These are phyloP conservation scores for Watsonalla cultraria DNA, from an alignment of 2,888 invertebrate species.

Conservation along the genomic window DNA sequence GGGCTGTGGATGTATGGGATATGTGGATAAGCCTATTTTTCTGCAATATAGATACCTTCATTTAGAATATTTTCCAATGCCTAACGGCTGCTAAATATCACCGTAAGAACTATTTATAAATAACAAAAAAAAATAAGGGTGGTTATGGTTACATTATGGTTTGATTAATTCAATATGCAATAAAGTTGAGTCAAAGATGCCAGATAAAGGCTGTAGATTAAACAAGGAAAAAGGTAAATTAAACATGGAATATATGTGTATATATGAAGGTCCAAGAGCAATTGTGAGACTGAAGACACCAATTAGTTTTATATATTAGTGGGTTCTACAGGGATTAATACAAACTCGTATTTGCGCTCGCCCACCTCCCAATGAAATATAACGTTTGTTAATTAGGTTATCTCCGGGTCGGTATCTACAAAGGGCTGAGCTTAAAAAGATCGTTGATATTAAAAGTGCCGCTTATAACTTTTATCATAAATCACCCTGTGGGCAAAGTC, in stretches of 20 bases:
- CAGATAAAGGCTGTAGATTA: too few species aligned
- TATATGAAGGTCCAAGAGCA: conserved; percentile 11
- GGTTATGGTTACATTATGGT: too few species aligned
- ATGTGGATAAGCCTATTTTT: too few species aligned
- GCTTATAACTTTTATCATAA: conserved; percentile 74
- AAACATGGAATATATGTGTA: conserved; percentile 31
- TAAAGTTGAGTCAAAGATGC: too few species aligned
- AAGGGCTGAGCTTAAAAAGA: conserved; percentile 62
- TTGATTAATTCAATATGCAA: too few species aligned
- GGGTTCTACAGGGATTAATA: conserved; percentile 50
- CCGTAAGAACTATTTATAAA: too few species aligned
- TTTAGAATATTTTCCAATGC: too few species aligned
- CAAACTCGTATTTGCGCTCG: conserved; percentile 62
- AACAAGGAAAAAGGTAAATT: conserved; percentile 4
- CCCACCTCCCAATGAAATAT: conserved; percentile 60
- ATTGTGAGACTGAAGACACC: conserved; percentile 28
- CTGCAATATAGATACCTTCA: too few species aligned
- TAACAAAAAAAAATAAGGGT: too few species aligned
- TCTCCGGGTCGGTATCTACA: conserved; percentile 70
- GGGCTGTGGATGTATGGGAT: too few species aligned
- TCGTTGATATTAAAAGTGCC: conserved; percentile 75
- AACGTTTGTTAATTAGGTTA: conserved; percentile 78
- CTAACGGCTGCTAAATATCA: too few species aligned
- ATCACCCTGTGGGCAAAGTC: conserved; percentile 67
- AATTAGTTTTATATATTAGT: conserved; percentile 34